A percentile compares a stretch with the other conserved stretches of the same genome.
These are phyloP conservation scores for Phocides pigmalion DNA, from an alignment of 1,140 invertebrate genomes.

Conservation along the genomic window DNA sequence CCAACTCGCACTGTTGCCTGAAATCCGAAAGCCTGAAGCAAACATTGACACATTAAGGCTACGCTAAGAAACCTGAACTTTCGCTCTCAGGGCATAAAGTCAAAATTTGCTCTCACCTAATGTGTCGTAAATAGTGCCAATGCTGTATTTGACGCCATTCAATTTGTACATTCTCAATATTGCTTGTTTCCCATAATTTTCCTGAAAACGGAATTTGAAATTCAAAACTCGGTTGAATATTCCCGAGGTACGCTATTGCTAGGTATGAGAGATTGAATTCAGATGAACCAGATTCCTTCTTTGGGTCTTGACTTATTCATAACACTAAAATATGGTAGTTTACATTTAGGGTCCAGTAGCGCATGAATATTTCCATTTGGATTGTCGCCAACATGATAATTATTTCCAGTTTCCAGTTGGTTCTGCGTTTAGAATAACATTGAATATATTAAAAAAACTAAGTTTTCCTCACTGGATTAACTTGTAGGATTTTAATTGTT, in stretches of 20 bases:
- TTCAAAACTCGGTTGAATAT: slow-evolving; percentile 61
- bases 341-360: slow-evolving; percentile 14
- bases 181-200: slow-evolving; percentile 72
- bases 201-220: slow-evolving; percentile 60
- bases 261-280: slow-evolving; percentile 38
- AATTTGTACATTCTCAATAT: slow-evolving; percentile 62
- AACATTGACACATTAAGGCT: slow-evolving; percentile 28
- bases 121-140: slow-evolving; percentile 64
- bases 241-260: slow-evolving; percentile 29
- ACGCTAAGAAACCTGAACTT: neutral
- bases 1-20: slow-evolving; percentile 73
- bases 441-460: slow-evolving; percentile 8
- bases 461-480: too few species aligned
- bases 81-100: neutral
- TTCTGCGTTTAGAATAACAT: slow-evolving; percentile 24
- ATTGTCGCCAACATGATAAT: slow-evolving; percentile 4
- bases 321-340: slow-evolving; percentile 20
- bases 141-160: slow-evolving; percentile 53
- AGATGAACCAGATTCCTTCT: slow-evolving; percentile 32
- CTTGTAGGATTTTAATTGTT: too few species aligned
- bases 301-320: slow-evolving; percentile 27
- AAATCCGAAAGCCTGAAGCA: slow-evolving; percentile 54
- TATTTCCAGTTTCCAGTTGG: slow-evolving; percentile 36
- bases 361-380: slow-evolving; percentile 19
- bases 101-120: slow-evolving; percentile 46